Evolutionary conservation across 2,888 invertebrate species (phyloP).

Genomic region (Prosapia bicincta): DNA sequence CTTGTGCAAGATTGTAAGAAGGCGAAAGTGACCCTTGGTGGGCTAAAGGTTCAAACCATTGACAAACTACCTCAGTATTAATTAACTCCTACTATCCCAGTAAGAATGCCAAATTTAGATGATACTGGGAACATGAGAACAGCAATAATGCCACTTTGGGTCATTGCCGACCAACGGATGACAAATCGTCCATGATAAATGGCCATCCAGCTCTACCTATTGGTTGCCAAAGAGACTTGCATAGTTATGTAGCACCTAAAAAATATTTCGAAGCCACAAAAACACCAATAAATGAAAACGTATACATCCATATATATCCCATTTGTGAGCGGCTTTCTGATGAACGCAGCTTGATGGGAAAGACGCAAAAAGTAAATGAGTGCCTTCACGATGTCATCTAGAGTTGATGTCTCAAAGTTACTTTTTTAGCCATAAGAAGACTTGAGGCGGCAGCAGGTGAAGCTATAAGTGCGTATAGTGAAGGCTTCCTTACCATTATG

Average conservation of each 20-base stretch:
- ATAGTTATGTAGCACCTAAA: neutral
- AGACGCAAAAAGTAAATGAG: conserved; percentile 7
- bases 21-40: too few species aligned
- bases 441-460: neutral
- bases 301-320: neutral
- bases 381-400: conserved; percentile 9
- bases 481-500: conserved; percentile 3
- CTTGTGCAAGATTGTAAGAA: neutral
- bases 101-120: neutral
- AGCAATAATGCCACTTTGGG: conserved; percentile 1
- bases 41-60: neutral
- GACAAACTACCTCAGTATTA: conserved; percentile 4
- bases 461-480: neutral
- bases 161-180: conserved; percentile 4
- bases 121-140: neutral
- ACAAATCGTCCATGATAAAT: neutral
- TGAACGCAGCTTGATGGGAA: neutral
- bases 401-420: conserved; percentile 5
- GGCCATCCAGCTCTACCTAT: too few species aligned
- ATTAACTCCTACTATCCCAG: too few species aligned
- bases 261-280: neutral
- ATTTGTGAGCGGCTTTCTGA: neutral
- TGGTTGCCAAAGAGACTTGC: neutral
- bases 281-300: conserved; percentile 6
- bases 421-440: neutral